A percentile compares a stretch with the other conserved stretches of the same genome.
These are phyloP conservation scores for Hipparchia semele DNA, from an alignment of 2,888 invertebrate species.

Conservation along the genomic window DNA sequence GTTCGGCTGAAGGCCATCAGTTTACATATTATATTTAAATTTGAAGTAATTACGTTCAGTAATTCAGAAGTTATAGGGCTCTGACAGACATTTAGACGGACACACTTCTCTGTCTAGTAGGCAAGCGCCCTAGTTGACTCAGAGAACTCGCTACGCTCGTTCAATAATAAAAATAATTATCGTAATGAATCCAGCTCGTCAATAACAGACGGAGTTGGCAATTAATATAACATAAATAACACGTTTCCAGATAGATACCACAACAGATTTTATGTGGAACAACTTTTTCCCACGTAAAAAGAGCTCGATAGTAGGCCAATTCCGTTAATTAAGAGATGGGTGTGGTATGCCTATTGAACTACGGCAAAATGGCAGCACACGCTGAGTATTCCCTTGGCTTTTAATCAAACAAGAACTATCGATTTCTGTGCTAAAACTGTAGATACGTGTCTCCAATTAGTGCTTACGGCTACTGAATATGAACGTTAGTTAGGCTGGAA, in stretches of 20 bases:
- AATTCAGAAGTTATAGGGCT: too few species aligned
- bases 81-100: too few species aligned
- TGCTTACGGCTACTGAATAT: conserved; percentile 49
- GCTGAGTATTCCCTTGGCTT: conserved; percentile 56
- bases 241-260: neutral
- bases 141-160: too few species aligned
- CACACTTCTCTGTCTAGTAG: too few species aligned
- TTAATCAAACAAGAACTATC: conserved; percentile 66
- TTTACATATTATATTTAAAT: too few species aligned
- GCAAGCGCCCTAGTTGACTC: too few species aligned
- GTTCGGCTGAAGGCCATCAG: too few species aligned
- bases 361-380: conserved; percentile 46
- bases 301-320: conserved; percentile 46
- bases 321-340: conserved; percentile 56
- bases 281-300: conserved; percentile 32
- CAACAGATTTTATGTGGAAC: conserved; percentile 24
- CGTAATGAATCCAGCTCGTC: neutral
- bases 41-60: too few species aligned
- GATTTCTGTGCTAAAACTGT: conserved; percentile 64
- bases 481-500: conserved; percentile 32
- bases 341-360: conserved; percentile 42
- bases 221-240: neutral
- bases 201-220: neutral
- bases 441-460: conserved; percentile 63
- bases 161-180: too few species aligned